Conservation (phyloP, 2,113 vertebrate species). For the Pristiophorus japonicus region DNA sequence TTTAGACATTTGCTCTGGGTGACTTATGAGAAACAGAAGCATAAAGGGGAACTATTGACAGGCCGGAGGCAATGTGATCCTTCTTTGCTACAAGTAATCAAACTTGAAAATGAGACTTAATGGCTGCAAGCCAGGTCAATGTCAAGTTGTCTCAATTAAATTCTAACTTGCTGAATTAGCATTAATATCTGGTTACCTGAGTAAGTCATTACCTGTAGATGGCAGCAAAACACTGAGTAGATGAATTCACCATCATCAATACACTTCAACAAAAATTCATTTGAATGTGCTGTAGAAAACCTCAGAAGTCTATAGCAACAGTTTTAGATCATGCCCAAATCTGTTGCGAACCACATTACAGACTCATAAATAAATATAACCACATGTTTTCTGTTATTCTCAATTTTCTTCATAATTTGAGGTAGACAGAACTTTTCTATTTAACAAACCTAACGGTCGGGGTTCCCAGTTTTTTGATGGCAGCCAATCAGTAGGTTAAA, state of each 20-base stretch:
- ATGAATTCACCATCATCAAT: not conserved
- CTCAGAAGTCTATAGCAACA: not conserved
- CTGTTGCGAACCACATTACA: not conserved
- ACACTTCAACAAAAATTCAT: not conserved
- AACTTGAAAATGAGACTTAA: not conserved
- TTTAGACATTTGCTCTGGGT: not conserved
- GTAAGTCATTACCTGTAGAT: not conserved
- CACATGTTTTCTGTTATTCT: not conserved
- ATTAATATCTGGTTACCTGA: not conserved
- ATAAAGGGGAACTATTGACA: not conserved
- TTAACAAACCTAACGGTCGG: not conserved
- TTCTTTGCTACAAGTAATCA: not conserved
- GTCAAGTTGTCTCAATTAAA: not conserved
- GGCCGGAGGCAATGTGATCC: not conserved
- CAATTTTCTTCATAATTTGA: slow-evolving; percentile 4
- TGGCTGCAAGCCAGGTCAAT: not conserved
- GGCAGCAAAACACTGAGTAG: not conserved
- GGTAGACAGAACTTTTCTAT: not conserved
- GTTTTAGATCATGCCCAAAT: not conserved
- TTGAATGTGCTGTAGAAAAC: not conserved
- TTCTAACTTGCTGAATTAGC: not conserved
- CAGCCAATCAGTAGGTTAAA: not conserved
- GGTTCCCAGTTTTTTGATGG: not conserved
- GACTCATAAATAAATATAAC: not conserved
- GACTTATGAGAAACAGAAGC: not conserved